Evolutionary conservation across 2,113 vertebrate species (phyloP).

Genomic region (Fregata magnificens): DNA sequence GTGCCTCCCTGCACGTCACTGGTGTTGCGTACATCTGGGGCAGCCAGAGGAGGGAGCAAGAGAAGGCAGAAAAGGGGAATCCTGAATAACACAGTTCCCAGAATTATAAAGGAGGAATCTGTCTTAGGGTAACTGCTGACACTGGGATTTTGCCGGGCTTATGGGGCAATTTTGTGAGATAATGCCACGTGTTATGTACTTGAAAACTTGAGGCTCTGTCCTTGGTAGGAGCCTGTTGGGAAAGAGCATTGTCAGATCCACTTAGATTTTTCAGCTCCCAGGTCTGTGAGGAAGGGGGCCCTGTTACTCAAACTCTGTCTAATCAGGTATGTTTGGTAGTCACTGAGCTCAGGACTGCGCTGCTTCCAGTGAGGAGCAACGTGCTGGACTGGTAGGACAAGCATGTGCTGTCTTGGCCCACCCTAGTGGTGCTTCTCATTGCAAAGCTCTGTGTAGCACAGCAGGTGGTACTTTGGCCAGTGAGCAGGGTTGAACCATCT

Average conservation of each 20-base stretch:
- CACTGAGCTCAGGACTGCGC: neutral
- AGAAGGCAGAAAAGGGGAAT: neutral
- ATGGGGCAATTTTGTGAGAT: neutral
- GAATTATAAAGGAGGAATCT: neutral
- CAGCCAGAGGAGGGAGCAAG: neutral
- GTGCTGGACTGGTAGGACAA: neutral
- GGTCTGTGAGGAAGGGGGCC: neutral
- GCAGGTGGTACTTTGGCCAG: neutral
- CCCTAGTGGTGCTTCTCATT: fast-evolving
- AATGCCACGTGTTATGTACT: fast-evolving
- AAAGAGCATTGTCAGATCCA: neutral
- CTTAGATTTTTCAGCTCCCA: neutral
- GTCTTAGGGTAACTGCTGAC: neutral
- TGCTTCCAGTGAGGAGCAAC: neutral
- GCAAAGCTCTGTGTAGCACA: neutral
- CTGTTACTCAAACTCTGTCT: neutral
- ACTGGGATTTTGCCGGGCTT: neutral
- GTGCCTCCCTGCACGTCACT: neutral
- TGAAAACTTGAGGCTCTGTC: neutral
- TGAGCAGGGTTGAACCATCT: neutral
- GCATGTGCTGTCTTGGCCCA: neutral
- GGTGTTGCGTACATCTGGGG: neutral
- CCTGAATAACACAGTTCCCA: neutral
- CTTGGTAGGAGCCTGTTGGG: neutral
- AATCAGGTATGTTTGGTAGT: neutral